Conservation (phyloP, 2,113 vertebrate genomes). For the Helogale parvula region DNA sequence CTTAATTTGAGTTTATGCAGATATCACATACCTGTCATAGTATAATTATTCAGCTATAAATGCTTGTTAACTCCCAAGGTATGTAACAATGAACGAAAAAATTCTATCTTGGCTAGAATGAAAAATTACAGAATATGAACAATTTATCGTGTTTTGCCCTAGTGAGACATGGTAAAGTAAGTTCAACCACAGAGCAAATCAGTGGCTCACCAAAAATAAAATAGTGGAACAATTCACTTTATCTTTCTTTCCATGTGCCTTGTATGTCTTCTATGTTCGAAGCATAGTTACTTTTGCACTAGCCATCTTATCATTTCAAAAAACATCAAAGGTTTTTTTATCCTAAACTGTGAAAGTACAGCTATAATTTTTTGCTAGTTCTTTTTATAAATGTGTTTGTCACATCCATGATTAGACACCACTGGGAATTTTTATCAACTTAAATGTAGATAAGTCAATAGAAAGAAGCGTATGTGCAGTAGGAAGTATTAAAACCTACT, state of each 20-base stretch:
- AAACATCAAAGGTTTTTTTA: not conserved
- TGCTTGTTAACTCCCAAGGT: constrained; percentile 75
- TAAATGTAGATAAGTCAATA: constrained; percentile 74
- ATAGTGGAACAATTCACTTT: not conserved
- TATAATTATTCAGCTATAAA: constrained; percentile 75
- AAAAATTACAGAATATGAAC: constrained; percentile 79
- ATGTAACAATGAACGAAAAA: constrained; percentile 56
- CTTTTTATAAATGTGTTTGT: constrained; percentile 67
- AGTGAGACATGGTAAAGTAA: constrained; percentile 14
- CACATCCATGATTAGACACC: constrained; percentile 64
- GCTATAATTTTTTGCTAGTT: not conserved
- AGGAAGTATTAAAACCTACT: constrained; percentile 64
- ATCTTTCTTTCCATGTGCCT: not conserved
- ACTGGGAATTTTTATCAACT: constrained; percentile 63
- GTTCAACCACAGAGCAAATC: not conserved
- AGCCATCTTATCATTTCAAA: not conserved
- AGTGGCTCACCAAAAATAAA: not conserved
- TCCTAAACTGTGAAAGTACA: not conserved
- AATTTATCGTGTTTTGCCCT: constrained; percentile 56
- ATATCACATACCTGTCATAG: constrained; percentile 77
- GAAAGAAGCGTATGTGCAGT: constrained; percentile 55
- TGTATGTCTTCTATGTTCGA: constrained; percentile 11
- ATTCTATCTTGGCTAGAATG: constrained; percentile 68
- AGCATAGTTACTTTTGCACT: not conserved
- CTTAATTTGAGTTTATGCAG: constrained; percentile 85